Base-by-base conservation (phyloP, 2,888 invertebrate species). In the Eudemis profundana region DNA sequence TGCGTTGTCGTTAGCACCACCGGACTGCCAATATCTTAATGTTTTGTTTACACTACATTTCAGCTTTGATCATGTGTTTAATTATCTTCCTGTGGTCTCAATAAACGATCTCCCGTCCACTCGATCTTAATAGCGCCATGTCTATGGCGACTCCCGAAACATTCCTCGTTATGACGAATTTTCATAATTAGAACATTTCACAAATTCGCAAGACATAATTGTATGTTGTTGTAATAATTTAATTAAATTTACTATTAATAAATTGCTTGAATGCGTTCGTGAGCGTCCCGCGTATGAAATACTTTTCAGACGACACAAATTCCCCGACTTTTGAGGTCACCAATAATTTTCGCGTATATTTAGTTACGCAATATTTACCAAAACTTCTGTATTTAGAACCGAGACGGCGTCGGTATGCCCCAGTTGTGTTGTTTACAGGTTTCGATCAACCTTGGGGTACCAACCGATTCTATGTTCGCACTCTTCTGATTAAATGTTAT, bases 371-470 rank as follows among this genome's bases (percentile, higher is more conserved):
- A 69, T 62, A 61, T 61, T 68, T 68, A 61, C 70, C 73, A 71
- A 72, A 67, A 68, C 68, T 74, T 72, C 70, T 77, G 76, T 77
- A 81, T 82, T 81, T 78, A 74, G 77, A 66, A 74, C 70, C 78
- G 73, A 75, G 76, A 76, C 65, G 70, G 74, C 83, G 79, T 49
- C 70, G 67, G 69, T 71, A 70, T 76, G 86, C 74, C 78, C 84
- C 78, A 82, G 77, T 83, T 82, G 70, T 68, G 68, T 74, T 80
- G 80, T 82, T 81, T 84, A 82, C 78, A 78, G 74, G 76, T 76
- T 73, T 77, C 74, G 72, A 79, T 78, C 79, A 84, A 78, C 83
- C 81, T 81, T 84, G 84, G 78, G 76, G 78, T 77, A 79, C 82
- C 78, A 71, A 56, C 46, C 29, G 53, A 59, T 61, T 59, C 47